A percentile compares a stretch with the other conserved stretches of the same genome.
These are phyloP conservation scores for Neotragus pygmaeus DNA, from an alignment of 2,113 vertebrate species.

Conservation along the genomic window DNA sequence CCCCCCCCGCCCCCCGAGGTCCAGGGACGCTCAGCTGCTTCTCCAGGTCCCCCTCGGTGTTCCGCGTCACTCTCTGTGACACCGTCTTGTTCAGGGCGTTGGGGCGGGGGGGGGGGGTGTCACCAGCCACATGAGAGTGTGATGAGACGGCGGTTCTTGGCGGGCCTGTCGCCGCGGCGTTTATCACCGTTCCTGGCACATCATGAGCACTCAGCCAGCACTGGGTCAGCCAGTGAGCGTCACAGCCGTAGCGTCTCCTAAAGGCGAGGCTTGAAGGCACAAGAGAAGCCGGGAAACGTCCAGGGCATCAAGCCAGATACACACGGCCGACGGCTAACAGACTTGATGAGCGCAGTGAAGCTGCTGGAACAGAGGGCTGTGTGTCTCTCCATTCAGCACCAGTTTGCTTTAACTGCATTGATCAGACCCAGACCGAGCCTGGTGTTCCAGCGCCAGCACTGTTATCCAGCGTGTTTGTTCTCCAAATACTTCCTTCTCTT, in stretches of 20 bases:
- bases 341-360: not conserved
- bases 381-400: not conserved
- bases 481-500: not conserved
- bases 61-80: not conserved
- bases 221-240: no score
- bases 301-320: not conserved
- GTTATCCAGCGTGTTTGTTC: not conserved
- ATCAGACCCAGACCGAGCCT: not conserved
- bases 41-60: not conserved
- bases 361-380: not conserved
- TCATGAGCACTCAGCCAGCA: not conserved
- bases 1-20: not conserved
- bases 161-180: no score
- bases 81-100: rapidly evolving
- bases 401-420: not conserved
- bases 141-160: rapidly evolving
- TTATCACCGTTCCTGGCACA: not conserved
- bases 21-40: no score
- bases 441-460: not conserved
- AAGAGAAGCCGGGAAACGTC: not conserved
- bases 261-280: not conserved
- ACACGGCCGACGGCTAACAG: not conserved
- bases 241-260: not conserved
- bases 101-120: no score
- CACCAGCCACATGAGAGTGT: not conserved